Conservation (phyloP, 2,888 invertebrate genomes). For the Marasmarcha lunaedactyla region DNA sequence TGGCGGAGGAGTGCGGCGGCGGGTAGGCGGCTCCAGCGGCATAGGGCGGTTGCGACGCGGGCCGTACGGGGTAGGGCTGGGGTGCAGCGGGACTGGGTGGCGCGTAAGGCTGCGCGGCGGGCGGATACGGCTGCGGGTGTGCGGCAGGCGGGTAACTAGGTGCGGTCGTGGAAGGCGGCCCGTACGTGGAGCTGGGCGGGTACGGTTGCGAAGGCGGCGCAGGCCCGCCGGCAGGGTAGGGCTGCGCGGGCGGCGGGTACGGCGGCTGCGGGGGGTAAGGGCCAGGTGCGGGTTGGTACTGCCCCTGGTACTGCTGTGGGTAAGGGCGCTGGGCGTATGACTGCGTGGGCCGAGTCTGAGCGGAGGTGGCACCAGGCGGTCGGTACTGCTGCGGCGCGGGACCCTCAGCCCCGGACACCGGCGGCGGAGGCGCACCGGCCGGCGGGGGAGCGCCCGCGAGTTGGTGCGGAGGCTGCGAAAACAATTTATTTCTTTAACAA, state of each 20-base stretch:
- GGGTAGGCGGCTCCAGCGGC: conserved; percentile 59
- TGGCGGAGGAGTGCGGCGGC: conserved; percentile 50
- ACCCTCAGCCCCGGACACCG: conserved; percentile 45
- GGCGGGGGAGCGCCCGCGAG: conserved; percentile 63
- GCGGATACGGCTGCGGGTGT: conserved; percentile 57
- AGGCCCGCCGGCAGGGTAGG: conserved; percentile 74
- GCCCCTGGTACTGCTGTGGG: conserved; percentile 75
- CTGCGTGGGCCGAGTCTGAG: conserved; percentile 74
- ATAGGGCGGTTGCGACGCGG: conserved; percentile 51
- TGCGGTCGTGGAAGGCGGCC: conserved; percentile 72
- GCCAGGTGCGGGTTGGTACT: conserved; percentile 68
- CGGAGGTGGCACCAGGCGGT: conserved; percentile 61
- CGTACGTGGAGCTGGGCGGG: conserved; percentile 73
- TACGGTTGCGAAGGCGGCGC: conserved; percentile 74
- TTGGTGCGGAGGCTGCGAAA: conserved; percentile 68
- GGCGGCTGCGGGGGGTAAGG: conserved; percentile 76
- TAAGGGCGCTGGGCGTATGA: conserved; percentile 77
- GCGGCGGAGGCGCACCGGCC: conserved; percentile 37
- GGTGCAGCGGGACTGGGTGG: conserved; percentile 57
- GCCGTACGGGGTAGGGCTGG: conserved; percentile 54
- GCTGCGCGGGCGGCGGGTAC: conserved; percentile 76
- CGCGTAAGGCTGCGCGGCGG: conserved; percentile 57
- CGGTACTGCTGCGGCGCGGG: conserved; percentile 60
- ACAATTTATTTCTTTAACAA: conserved; percentile 25
- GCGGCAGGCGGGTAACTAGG: conserved; percentile 68